Percentiles rank a stretch among this genome's conserved stretches.
Evolutionary conservation across 2,113 vertebrate species (phyloP).

Genomic region (Pampusana beccarii): DNA sequence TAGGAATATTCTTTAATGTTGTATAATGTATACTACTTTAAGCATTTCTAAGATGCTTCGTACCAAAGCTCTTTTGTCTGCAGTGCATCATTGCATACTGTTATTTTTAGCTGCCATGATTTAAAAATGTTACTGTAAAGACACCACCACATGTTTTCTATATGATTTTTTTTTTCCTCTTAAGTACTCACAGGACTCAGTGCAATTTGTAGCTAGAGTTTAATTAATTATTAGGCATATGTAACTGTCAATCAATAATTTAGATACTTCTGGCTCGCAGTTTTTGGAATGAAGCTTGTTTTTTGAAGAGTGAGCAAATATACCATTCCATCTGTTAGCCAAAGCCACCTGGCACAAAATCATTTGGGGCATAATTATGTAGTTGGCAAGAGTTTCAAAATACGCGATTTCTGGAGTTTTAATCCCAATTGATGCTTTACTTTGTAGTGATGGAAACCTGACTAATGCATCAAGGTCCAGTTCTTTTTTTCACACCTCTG

Average conservation of each 20-base stretch:
- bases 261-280: slow-evolving; percentile 47
- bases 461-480: slow-evolving; percentile 3
- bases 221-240: slow-evolving; percentile 77
- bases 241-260: slow-evolving; percentile 67
- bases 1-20: neutral
- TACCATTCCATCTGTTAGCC: slow-evolving; percentile 75
- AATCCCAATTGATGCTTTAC: slow-evolving; percentile 41
- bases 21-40: neutral
- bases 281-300: slow-evolving; percentile 62
- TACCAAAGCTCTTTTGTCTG: neutral
- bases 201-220: slow-evolving; percentile 57
- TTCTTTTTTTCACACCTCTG: neutral
- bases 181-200: slow-evolving; percentile 28
- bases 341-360: slow-evolving; percentile 66
- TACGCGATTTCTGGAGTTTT: slow-evolving; percentile 67
- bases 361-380: slow-evolving; percentile 71
- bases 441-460: slow-evolving; percentile 46
- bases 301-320: slow-evolving; percentile 67
- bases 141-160: slow-evolving; percentile 3
- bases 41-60: neutral
- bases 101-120: slow-evolving; percentile 54
- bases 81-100: slow-evolving; percentile 14
- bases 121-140: slow-evolving; percentile 40
- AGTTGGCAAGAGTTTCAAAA: slow-evolving; percentile 52
- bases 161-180: slow-evolving; percentile 19